Evolutionary conservation across 1,140 invertebrate genomes (phyloP).

Genomic region (Thereuonema tuberculata): DNA sequence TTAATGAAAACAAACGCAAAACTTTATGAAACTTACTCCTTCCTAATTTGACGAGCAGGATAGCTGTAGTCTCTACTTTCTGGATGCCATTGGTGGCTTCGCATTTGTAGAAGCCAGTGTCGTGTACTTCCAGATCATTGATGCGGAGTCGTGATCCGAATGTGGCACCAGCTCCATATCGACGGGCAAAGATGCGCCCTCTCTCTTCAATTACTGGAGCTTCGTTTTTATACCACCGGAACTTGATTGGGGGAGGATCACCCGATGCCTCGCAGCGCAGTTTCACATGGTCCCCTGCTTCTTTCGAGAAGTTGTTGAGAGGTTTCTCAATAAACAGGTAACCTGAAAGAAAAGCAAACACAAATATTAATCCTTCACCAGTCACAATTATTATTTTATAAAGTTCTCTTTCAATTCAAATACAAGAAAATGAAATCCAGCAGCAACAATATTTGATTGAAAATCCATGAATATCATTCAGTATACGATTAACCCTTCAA

Average conservation of each 20-base stretch:
- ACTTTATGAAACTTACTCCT: too few relatives aligned
- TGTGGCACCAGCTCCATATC: too few relatives aligned
- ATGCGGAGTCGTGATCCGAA: slow-evolving; percentile 42
- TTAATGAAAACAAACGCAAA: too few relatives aligned
- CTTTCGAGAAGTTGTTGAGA: slow-evolving; percentile 46
- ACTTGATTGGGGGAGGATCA: slow-evolving; percentile 36
- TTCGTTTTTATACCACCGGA: slow-evolving; percentile 54
- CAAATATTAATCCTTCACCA: too few relatives aligned
- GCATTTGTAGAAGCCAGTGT: slow-evolving; percentile 55
- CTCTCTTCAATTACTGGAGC: slow-evolving; percentile 39
- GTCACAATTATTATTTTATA: too few relatives aligned
- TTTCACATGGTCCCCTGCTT: slow-evolving; percentile 43
- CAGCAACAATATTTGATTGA: too few relatives aligned
- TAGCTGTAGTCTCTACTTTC: slow-evolving; percentile 43
- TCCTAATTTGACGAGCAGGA: slow-evolving; percentile 42
- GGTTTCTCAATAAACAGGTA: slow-evolving; percentile 14
- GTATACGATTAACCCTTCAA: too few relatives aligned
- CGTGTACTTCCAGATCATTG: slow-evolving; percentile 43
- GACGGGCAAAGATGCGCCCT: slow-evolving; percentile 38
- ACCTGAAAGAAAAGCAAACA: too few relatives aligned
- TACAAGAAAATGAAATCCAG: too few relatives aligned
- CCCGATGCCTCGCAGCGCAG: slow-evolving; percentile 51
- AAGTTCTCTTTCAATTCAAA: too few relatives aligned
- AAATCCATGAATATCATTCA: too few relatives aligned
- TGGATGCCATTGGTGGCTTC: slow-evolving; percentile 44